Conservation (phyloP, 2,888 invertebrate genomes). For the Physocephala rufipes region DNA sequence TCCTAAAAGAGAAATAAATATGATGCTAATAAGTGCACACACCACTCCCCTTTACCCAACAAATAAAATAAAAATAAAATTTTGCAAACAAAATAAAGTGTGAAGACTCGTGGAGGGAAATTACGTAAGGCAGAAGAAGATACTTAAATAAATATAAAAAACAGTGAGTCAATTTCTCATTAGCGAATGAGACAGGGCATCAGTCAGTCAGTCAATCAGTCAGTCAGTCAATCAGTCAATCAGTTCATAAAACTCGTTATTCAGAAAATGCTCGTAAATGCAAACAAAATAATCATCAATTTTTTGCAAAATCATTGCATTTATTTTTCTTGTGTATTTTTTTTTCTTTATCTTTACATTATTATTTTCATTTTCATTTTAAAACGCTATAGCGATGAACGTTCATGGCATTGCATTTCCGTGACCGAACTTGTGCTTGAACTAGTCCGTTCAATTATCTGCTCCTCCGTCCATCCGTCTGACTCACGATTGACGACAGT, state of each 20-base stretch:
- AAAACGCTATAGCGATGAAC: not conserved
- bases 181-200: not conserved
- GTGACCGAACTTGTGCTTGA: slow-evolving; percentile 18
- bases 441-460: not conserved
- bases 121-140: too few relatives aligned
- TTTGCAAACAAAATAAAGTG: slow-evolving; percentile 8
- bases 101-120: not conserved
- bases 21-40: not conserved
- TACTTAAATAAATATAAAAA: too few relatives aligned
- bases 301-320: slow-evolving; percentile 26
- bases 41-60: too few relatives aligned
- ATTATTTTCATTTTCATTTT: slow-evolving; percentile 16
- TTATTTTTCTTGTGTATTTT: slow-evolving; percentile 13
- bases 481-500: too few relatives aligned
- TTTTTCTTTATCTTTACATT: not conserved
- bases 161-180: not conserved
- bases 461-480: too few relatives aligned
- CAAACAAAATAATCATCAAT: slow-evolving; percentile 9
- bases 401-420: slow-evolving; percentile 21
- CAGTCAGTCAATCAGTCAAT: too few relatives aligned
- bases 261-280: slow-evolving; percentile 19
- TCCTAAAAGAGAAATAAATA: not conserved
- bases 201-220: too few relatives aligned
- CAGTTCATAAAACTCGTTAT: not conserved
- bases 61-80: slow-evolving; percentile 2